phyloP scores from a whole-genome alignment of 2,113 vertebrate species.

The Trogon surrucura region DNA sequence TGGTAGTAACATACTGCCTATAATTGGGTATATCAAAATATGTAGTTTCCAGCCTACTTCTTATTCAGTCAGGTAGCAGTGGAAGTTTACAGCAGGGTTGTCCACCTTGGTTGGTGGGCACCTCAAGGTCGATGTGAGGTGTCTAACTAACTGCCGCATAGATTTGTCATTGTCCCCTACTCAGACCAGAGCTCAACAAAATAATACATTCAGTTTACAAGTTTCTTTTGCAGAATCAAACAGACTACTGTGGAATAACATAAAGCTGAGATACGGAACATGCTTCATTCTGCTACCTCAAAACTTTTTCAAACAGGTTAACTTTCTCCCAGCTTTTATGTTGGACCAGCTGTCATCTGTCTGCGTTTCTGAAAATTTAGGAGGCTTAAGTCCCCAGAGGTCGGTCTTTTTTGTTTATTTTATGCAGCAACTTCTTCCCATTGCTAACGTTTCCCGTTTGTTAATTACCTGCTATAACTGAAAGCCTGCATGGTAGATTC shows the following conservation, averaged over 20 bases:
- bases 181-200: not conserved
- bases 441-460: not conserved
- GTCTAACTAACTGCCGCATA: not conserved
- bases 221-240: not conserved
- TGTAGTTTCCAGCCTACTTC: not conserved
- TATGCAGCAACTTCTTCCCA: not conserved
- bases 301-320: not conserved
- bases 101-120: not conserved
- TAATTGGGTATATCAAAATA: not conserved
- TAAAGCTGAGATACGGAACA: not conserved
- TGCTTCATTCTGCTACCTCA: not conserved
- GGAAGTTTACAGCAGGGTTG: not conserved
- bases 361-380: conserved; percentile 20
- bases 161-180: not conserved
- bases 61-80: not conserved
- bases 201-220: not conserved
- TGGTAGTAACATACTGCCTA: not conserved
- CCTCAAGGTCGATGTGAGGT: not conserved
- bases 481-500: not conserved
- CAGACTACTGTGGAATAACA: not conserved
- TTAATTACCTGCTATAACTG: conserved; percentile 38
- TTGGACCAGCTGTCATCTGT: conserved; percentile 15
- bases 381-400: not conserved
- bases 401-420: not conserved
- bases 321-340: not conserved